phyloP scores from a whole-genome alignment of 1,140 invertebrate species.

The Eumaeus atala region DNA sequence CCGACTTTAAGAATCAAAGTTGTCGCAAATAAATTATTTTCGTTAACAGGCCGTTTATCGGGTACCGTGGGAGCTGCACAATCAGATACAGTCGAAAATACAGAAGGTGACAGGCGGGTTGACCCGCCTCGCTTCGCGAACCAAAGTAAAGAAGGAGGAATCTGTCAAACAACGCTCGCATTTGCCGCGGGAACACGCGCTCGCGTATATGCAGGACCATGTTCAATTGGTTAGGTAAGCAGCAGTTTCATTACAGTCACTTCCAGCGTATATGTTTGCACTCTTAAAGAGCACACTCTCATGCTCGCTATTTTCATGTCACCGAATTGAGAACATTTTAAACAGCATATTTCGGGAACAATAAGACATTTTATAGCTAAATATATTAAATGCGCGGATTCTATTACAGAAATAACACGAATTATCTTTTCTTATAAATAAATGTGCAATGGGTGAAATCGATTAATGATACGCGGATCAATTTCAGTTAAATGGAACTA shows the following conservation, averaged over 20 bases:
- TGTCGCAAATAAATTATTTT: background rate
- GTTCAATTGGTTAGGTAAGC: slow-evolving; percentile 70
- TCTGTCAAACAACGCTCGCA: slow-evolving; percentile 62
- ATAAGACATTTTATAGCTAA: too few species aligned
- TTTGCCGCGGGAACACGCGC: slow-evolving; percentile 72
- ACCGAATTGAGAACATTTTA: too few species aligned
- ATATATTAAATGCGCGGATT: too few species aligned
- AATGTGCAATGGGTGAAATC: too few species aligned
- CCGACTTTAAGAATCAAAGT: too few species aligned
- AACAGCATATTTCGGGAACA: too few species aligned
- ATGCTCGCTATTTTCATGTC: too few species aligned
- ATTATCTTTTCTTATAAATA: too few species aligned
- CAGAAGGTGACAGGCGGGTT: slow-evolving; percentile 96
- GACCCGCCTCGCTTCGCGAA: slow-evolving; percentile 89
- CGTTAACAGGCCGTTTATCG: slow-evolving; percentile 79
- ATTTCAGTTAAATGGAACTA: too few species aligned
- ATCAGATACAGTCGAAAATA: slow-evolving; percentile 96
- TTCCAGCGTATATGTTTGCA: too few species aligned
- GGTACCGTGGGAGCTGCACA: slow-evolving; percentile 93
- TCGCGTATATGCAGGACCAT: slow-evolving; percentile 68
- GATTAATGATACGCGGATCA: too few species aligned
- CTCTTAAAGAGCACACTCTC: background rate
- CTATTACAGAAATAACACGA: too few species aligned
- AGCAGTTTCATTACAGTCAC: background rate
- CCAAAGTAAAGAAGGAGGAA: slow-evolving; percentile 86